Base-by-base conservation (phyloP, 1,140 invertebrate species). In the Elymnias hypermnestra region DNA sequence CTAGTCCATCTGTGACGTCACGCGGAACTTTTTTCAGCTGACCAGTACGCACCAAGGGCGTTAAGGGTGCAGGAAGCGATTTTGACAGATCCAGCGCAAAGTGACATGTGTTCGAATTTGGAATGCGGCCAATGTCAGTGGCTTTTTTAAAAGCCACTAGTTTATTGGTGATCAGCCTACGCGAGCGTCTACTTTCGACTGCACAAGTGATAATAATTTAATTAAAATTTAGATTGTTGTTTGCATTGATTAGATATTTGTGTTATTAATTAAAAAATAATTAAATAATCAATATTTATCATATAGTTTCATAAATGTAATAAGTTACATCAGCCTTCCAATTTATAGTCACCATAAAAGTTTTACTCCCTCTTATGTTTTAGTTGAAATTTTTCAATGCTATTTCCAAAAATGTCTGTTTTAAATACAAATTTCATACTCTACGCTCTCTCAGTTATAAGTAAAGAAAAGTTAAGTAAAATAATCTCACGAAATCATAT, bases 41-140 rank as follows among this genome's bases (percentile, higher is more conserved):
- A 33, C 31, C 12, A 10, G 31, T 42, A 31, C 8, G 1, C 9
- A 1, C 26, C 38, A 40, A 42, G 39, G 39, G 39, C 39, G 15
- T 29, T 29, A 33, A 33, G 26, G 39, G 39, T 42, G 14, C 37
- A 21, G 37, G 37, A 39, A 39, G 37, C 13, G 19, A 17, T 4
- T 39, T 39, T 33, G 37, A 33, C 31, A 25, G 9, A 15, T 39
- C 37, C 37, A 39, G 21, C 10, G 19, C 35, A 29, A 29, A 29
- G 10, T 36, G 33, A 37, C 43, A 15, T 37, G 17, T 26, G 21
- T 21, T 42, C 29, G 23, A 42, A 42, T 36, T 45, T 13, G 43
- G 21, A 45, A 36, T 45, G 31, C 43, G 43, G 43, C 33, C 43
- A 45, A 45, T 45, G 43, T 35, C 43, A 19, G 13, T 21, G 19